Percentiles rank a stretch among this genome's conserved stretches.
Conservation (phyloP, 1,140 invertebrate species). For the Sycophila sp. region DNA sequence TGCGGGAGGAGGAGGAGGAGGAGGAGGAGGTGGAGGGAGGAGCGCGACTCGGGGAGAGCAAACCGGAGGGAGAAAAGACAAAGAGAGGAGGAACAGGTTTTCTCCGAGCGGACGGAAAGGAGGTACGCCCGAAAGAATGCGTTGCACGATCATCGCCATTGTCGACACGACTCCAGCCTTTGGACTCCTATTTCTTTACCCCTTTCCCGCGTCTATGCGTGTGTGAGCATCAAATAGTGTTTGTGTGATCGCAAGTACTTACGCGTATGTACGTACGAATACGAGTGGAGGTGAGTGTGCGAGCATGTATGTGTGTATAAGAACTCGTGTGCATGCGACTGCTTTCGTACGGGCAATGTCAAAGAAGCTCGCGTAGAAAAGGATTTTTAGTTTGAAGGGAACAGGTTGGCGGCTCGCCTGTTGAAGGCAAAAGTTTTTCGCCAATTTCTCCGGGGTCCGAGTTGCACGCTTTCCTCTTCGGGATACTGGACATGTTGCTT, state of each 20-base stretch:
- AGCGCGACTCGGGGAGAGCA: too few species aligned
- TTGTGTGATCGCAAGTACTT: neutral
- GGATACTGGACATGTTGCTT: too few species aligned
- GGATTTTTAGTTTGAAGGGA: too few species aligned
- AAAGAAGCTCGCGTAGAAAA: too few species aligned
- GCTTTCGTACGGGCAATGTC: too few species aligned
- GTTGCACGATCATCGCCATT: conserved; percentile 28
- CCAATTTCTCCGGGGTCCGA: too few species aligned
- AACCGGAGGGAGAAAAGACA: neutral
- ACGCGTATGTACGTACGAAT: too few species aligned
- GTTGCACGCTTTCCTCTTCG: too few species aligned
- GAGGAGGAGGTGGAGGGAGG: neutral
- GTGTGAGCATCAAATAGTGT: neutral
- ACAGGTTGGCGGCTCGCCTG: too few species aligned
- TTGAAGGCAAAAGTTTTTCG: too few species aligned
- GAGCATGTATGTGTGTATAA: neutral
- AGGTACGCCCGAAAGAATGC: conserved; percentile 29
- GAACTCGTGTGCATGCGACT: too few species aligned
- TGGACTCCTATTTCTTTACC: conserved; percentile 11
- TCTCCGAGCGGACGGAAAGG: neutral
- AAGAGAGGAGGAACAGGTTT: conserved; percentile 24
- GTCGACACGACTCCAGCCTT: neutral
- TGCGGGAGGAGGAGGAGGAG: neutral
- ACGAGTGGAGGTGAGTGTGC: neutral
- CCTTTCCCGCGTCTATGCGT: neutral